Conservation (phyloP, 2,888 invertebrate genomes). For the Perizoma affinitatum region DNA sequence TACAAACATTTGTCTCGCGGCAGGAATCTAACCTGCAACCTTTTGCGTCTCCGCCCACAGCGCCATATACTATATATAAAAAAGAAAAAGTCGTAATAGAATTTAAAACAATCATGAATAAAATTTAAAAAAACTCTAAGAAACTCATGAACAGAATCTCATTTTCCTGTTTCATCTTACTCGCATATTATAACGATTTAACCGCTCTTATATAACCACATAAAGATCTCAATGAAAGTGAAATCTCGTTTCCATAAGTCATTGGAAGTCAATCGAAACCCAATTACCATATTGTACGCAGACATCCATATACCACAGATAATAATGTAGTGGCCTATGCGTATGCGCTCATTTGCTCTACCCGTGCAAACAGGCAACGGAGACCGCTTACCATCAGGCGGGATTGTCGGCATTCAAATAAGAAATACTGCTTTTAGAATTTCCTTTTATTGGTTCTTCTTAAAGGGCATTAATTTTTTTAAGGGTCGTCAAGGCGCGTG, state of each 20-base stretch:
- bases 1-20: no score
- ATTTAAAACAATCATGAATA: no score
- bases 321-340: not conserved
- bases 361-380: not conserved
- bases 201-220: slow-evolving; percentile 14
- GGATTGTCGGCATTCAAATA: no score
- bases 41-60: no score
- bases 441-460: not conserved
- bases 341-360: slow-evolving; percentile 4
- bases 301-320: slow-evolving; percentile 1
- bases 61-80: no score
- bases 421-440: no score
- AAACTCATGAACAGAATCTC: not conserved
- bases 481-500: no score
- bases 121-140: not conserved
- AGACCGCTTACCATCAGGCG: no score
- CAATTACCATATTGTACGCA: slow-evolving; percentile 15
- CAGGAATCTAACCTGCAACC: no score
- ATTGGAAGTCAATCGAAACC: slow-evolving; percentile 6
- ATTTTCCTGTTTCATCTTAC: slow-evolving; percentile 1
- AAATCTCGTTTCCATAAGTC: slow-evolving; percentile 27
- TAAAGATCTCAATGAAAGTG: slow-evolving; percentile 29
- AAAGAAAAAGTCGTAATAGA: no score
- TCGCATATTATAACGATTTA: not conserved
- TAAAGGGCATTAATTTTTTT: not conserved